phyloP scores from a whole-genome alignment of 2,888 invertebrate genomes.

The Diaprepes abbreviatus region DNA sequence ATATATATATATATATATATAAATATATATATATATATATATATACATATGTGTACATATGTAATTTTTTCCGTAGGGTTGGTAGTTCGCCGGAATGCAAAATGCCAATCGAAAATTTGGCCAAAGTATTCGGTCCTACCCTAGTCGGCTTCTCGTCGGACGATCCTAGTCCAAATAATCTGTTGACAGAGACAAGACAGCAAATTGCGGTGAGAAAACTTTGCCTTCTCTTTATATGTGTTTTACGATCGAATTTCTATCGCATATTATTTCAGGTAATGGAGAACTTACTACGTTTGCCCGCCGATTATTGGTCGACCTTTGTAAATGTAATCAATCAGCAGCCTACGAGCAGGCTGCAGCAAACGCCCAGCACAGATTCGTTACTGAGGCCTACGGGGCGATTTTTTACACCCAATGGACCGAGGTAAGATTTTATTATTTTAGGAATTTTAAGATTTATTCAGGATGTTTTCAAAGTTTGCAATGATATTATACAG shows the following conservation, averaged over 20 bases:
- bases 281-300: constrained; percentile 78
- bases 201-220: constrained; percentile 75
- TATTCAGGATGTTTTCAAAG: no score
- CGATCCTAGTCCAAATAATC: constrained; percentile 79
- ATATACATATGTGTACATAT: no score
- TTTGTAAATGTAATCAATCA: constrained; percentile 72
- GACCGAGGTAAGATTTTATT: constrained; percentile 7
- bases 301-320: constrained; percentile 82
- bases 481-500: no score
- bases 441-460: not conserved
- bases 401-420: constrained; percentile 41
- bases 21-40: no score
- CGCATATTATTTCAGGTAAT: no score
- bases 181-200: constrained; percentile 83
- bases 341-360: constrained; percentile 55
- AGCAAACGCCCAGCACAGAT: constrained; percentile 66
- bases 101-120: constrained; percentile 92
- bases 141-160: constrained; percentile 89
- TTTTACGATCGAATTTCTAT: no score
- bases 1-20: no score
- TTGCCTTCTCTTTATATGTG: not conserved
- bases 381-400: constrained; percentile 57
- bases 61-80: no score
- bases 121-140: constrained; percentile 94
- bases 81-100: constrained; percentile 86